A percentile compares a stretch with the other conserved stretches of the same genome.
Conservation (phyloP, 2,888 invertebrate genomes). For the Drosophila paranaensis region DNA sequence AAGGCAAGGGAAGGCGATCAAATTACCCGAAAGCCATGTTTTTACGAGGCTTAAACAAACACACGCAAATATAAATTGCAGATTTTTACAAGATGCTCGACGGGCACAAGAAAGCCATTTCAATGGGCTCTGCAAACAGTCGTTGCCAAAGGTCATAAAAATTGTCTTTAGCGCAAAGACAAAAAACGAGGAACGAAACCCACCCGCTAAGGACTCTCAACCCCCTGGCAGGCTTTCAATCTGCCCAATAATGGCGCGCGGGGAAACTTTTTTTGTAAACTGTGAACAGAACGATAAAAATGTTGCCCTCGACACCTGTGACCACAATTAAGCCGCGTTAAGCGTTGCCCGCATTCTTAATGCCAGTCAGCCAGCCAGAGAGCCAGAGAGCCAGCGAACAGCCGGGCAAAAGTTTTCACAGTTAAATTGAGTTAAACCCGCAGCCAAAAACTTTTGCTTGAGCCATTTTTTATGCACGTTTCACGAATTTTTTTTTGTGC, state of each 20-base stretch:
- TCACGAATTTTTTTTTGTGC: conserved; percentile 12
- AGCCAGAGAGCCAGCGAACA: conserved; percentile 8
- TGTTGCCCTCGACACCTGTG: conserved; percentile 80
- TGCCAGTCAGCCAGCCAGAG: conserved; percentile 31
- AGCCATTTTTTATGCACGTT: conserved; percentile 18
- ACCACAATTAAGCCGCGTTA: conserved; percentile 83
- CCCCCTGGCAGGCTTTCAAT: not conserved
- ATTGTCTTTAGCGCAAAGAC: conserved; percentile 64
- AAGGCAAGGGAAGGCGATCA: conserved; percentile 33
- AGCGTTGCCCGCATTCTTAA: conserved; percentile 63
- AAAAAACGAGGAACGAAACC: conserved; percentile 6
- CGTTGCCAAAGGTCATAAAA: conserved; percentile 81
- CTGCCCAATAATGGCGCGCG: conserved; percentile 32
- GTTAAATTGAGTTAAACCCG: conserved; percentile 76
- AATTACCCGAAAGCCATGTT: conserved; percentile 53
- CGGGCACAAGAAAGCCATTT: conserved; percentile 66
- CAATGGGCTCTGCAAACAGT: conserved; percentile 78
- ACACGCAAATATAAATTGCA: conserved; percentile 62
- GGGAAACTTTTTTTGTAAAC: conserved; percentile 55
- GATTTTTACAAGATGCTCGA: conserved; percentile 65
- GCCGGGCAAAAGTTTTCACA: conserved; percentile 62
- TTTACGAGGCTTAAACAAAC: conserved; percentile 68
- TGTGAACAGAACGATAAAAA: conserved; percentile 82
- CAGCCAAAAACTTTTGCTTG: conserved; percentile 58
- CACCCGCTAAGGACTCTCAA: conserved; percentile 8